A percentile compares a stretch with the other conserved stretches of the same genome.
Evolutionary conservation across 2,888 invertebrate species (phyloP).

Genomic region (Eilema caniola): DNA sequence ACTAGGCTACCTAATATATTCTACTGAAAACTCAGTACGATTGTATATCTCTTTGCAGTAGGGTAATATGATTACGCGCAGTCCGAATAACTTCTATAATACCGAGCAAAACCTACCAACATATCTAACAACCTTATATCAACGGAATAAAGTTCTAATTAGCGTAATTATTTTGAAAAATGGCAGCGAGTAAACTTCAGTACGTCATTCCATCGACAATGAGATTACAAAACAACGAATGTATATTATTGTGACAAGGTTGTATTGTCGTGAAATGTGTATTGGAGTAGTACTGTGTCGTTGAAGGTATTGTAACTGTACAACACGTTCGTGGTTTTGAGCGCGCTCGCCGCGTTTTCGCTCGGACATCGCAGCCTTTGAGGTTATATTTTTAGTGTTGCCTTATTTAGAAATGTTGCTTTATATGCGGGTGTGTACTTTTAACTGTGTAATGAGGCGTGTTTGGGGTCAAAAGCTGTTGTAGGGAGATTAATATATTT

Average conservation of each 20-base stretch:
- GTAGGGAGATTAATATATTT: slow-evolving; percentile 1
- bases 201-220: slow-evolving; percentile 47
- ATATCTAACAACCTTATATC: slow-evolving; percentile 42
- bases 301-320: slow-evolving; percentile 52
- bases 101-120: slow-evolving; percentile 31
- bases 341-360: slow-evolving; percentile 72
- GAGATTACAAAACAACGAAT: slow-evolving; percentile 61
- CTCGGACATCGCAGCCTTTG: slow-evolving; percentile 78
- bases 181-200: slow-evolving; percentile 54
- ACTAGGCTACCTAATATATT: slow-evolving; percentile 35
- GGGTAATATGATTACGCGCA: slow-evolving; percentile 65
- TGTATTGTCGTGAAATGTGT: slow-evolving; percentile 55
- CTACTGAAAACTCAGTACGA: slow-evolving; percentile 47
- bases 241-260: slow-evolving; percentile 62
- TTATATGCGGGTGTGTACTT: slow-evolving; percentile 44
- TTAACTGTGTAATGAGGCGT: slow-evolving; percentile 39
- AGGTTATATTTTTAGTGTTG: slow-evolving; percentile 78
- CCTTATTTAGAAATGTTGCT: slow-evolving; percentile 58
- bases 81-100: slow-evolving; percentile 59
- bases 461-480: slow-evolving; percentile 26
- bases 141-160: slow-evolving; percentile 50
- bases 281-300: slow-evolving; percentile 63
- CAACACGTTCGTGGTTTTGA: slow-evolving; percentile 66
- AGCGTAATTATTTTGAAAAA: slow-evolving; percentile 32
- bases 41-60: slow-evolving; percentile 49